phyloP scores from a whole-genome alignment of 2,797 vertebrate species.

The Sebastes iracundus region DNA sequence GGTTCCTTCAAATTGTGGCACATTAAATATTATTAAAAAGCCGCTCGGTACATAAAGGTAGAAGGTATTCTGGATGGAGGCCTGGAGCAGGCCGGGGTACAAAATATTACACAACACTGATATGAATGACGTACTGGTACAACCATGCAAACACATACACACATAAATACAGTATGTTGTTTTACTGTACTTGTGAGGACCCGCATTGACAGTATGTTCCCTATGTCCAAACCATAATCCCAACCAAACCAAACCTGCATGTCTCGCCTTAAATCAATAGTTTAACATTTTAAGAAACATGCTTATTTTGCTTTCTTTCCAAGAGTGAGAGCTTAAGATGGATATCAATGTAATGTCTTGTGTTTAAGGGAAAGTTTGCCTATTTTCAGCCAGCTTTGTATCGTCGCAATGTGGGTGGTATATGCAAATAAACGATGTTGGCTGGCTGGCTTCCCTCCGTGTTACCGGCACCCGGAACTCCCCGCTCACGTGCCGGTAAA shows the following conservation, averaged over 20 bases:
- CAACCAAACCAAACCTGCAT: neutral
- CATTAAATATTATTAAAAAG: slow-evolving; percentile 75
- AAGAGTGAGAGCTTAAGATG: neutral
- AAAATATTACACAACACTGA: slow-evolving; percentile 27
- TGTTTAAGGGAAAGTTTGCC: neutral
- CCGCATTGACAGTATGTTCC: neutral
- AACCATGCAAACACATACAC: neutral
- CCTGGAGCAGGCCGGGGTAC: slow-evolving; percentile 18
- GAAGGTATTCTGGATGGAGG: slow-evolving; percentile 47
- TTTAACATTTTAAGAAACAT: neutral
- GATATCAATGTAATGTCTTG: neutral
- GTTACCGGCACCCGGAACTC: too few species aligned
- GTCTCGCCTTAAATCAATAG: neutral
- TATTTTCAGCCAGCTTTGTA: neutral
- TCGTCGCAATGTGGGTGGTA: neutral
- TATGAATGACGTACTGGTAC: slow-evolving; percentile 17
- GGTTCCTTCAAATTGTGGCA: slow-evolving; percentile 68
- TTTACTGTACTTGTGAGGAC: slow-evolving; percentile 11
- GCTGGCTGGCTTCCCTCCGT: neutral
- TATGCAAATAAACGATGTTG: neutral
- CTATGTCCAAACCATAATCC: neutral
- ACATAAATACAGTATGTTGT: neutral
- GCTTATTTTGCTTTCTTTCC: neutral
- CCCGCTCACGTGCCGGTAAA: neutral
- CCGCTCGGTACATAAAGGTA: slow-evolving; percentile 47